These are phyloP conservation scores for Aplocera efformata DNA, from an alignment of 2,888 invertebrate species.

Conservation along the genomic window DNA sequence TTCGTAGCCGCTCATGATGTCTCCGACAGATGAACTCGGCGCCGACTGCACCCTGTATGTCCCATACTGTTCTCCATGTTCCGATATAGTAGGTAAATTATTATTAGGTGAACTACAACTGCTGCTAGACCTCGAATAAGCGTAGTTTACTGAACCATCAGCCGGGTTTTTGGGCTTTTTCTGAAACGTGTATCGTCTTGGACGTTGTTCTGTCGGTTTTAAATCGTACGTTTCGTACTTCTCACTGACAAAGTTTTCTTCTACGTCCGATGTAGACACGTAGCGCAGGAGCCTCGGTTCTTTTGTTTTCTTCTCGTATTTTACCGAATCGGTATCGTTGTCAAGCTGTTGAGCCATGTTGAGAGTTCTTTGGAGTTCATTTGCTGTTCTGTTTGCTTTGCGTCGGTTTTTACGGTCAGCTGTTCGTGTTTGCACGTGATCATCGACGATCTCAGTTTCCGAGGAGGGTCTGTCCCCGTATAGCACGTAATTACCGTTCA, in stretches of 20 bases:
- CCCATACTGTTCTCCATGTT: constrained; percentile 65
- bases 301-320: constrained; percentile 68
- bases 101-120: constrained; percentile 70
- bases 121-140: constrained; percentile 68
- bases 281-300: constrained; percentile 67
- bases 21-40: constrained; percentile 40
- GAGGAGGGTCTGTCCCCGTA: constrained; percentile 70
- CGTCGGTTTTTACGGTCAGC: constrained; percentile 59
- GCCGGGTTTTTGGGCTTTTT: constrained; percentile 69
- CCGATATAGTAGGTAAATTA: constrained; percentile 70
- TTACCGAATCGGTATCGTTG: constrained; percentile 70
- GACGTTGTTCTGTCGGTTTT: constrained; percentile 58
- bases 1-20: constrained; percentile 52
- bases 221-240: constrained; percentile 71
- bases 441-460: constrained; percentile 68
- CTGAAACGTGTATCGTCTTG: constrained; percentile 59
- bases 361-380: constrained; percentile 60
- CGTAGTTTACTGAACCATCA: constrained; percentile 70
- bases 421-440: constrained; percentile 63
- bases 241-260: constrained; percentile 63
- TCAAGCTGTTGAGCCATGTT: constrained; percentile 60
- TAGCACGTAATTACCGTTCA: constrained; percentile 72
- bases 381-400: constrained; percentile 56
- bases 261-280: constrained; percentile 64
- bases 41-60: constrained; percentile 55